Evolutionary conservation across 2,797 vertebrate species (phyloP).

Genomic region (Scarus forsteni): DNA sequence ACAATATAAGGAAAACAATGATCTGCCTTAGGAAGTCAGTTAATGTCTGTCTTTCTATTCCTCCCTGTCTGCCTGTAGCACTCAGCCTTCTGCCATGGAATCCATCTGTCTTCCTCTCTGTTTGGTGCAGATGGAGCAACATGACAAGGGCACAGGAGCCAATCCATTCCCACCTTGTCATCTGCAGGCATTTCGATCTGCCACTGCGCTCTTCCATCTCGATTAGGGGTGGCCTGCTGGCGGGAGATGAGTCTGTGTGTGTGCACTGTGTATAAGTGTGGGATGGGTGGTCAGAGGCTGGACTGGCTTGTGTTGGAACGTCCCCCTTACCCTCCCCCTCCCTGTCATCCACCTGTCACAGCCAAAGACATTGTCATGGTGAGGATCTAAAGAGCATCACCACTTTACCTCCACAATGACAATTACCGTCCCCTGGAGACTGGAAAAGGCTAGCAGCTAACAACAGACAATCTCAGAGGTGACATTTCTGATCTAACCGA

Average conservation of each 20-base stretch:
- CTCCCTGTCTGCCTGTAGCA: slow-evolving; percentile 47
- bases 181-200: slow-evolving; percentile 81
- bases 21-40: slow-evolving; percentile 9
- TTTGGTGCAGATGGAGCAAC: slow-evolving; percentile 76
- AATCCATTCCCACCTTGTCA: slow-evolving; percentile 83
- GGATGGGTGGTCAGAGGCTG: slow-evolving; percentile 76
- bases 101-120: slow-evolving; percentile 74
- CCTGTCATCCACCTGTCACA: slow-evolving; percentile 78
- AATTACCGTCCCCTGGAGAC: slow-evolving; percentile 58
- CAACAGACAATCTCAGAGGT: slow-evolving; percentile 47
- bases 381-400: slow-evolving; percentile 73
- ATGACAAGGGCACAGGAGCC: slow-evolving; percentile 81
- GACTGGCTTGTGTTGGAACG: slow-evolving; percentile 70
- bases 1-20: background rate
- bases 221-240: slow-evolving; percentile 80
- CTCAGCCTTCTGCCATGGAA: slow-evolving; percentile 44
- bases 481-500: slow-evolving; percentile 52
- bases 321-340: slow-evolving; percentile 22
- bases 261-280: slow-evolving; percentile 10
- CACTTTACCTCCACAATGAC: slow-evolving; percentile 58
- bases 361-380: slow-evolving; percentile 84
- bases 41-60: slow-evolving; percentile 16
- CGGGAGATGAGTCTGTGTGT: slow-evolving; percentile 64
- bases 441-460: slow-evolving; percentile 39
- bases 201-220: slow-evolving; percentile 89